These are phyloP conservation scores for Herpetotheres cachinnans DNA, from an alignment of 2,113 vertebrate genomes.

Conservation along the genomic window DNA sequence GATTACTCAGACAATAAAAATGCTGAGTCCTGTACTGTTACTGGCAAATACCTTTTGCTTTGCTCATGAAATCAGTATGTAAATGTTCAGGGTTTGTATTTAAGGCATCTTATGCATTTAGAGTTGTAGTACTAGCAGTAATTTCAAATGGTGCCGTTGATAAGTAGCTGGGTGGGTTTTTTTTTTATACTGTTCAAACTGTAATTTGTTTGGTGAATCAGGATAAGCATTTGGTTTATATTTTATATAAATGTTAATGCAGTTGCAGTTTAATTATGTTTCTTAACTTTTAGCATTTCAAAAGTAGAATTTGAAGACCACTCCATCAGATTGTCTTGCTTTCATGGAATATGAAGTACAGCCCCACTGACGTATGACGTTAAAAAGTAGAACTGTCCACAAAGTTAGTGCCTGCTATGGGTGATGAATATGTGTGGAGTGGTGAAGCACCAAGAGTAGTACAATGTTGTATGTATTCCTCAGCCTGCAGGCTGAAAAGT, in stretches of 20 bases:
- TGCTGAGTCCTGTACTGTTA: slow-evolving; percentile 99
- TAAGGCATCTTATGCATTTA: slow-evolving; percentile 98
- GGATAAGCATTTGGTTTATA: slow-evolving; percentile 98
- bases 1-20: slow-evolving; percentile 99
- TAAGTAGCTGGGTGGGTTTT: slow-evolving; percentile 82
- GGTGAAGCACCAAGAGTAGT: not conserved
- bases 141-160: slow-evolving; percentile 96
- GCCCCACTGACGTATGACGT: not conserved
- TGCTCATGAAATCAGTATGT: slow-evolving; percentile 99
- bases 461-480: not conserved
- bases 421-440: not conserved
- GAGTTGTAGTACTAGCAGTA: slow-evolving; percentile 95
- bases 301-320: slow-evolving; percentile 68
- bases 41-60: slow-evolving; percentile 99
- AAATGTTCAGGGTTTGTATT: slow-evolving; percentile 98
- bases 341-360: slow-evolving; percentile 47
- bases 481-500: not conserved
- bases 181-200: slow-evolving; percentile 87
- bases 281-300: slow-evolving; percentile 86
- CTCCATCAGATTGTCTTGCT: slow-evolving; percentile 74
- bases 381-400: slow-evolving; percentile 45
- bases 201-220: slow-evolving; percentile 99
- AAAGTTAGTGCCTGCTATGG: slow-evolving; percentile 37
- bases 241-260: slow-evolving; percentile 92
- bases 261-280: slow-evolving; percentile 93